Evolutionary conservation across 2,888 invertebrate species (phyloP).

Genomic region (Invenusta paracnida): DNA sequence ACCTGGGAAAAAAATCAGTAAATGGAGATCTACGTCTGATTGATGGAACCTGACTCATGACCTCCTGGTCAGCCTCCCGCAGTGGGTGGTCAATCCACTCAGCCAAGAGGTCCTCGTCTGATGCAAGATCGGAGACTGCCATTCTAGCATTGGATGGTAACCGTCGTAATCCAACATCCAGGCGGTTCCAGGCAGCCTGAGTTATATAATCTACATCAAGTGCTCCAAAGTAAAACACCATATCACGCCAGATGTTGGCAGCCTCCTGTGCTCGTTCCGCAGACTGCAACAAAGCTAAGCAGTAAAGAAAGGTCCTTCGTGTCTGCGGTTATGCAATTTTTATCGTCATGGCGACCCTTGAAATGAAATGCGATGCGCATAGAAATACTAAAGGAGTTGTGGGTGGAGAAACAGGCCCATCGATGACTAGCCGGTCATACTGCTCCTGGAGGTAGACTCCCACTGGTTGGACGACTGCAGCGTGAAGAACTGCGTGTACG

Average conservation of each 20-base stretch:
- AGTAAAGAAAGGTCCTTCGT: neutral
- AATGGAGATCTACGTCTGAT: too few species aligned
- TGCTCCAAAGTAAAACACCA: neutral
- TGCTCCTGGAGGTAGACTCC: neutral
- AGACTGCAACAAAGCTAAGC: neutral
- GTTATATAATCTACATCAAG: neutral
- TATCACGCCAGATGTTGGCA: neutral
- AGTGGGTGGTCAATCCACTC: neutral
- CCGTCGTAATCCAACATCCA: too few species aligned
- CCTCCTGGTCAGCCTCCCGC: too few species aligned
- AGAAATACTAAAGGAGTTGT: neutral
- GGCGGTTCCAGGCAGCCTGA: neutral
- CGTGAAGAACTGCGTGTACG: neutral
- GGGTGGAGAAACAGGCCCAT: neutral
- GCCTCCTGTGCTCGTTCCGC: neutral
- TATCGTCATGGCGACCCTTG: neutral
- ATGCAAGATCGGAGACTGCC: neutral
- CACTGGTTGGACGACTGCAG: neutral
- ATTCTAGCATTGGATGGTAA: too few species aligned
- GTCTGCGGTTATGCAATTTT: neutral
- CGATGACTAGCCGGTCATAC: neutral
- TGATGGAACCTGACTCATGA: too few species aligned
- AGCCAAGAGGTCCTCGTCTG: neutral
- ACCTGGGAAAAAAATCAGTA: too few species aligned
- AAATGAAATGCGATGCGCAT: neutral